Evolutionary conservation across 2,113 vertebrate species (phyloP).

Genomic region (Tauraco erythrolophus): DNA sequence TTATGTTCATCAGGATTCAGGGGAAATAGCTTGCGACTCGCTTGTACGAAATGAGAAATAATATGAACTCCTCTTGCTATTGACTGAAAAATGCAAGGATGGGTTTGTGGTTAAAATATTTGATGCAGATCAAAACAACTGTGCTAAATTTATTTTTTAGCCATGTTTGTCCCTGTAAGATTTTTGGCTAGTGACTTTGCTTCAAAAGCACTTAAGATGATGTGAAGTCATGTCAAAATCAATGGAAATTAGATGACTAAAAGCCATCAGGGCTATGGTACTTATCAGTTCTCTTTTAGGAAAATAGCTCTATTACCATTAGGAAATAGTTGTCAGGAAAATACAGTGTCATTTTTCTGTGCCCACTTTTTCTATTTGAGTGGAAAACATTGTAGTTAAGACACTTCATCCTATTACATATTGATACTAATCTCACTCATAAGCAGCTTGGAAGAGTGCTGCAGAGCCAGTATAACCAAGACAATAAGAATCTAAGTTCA

Average conservation of each 20-base stretch:
- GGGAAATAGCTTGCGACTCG: background rate
- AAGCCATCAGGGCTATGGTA: accelerated
- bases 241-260: background rate
- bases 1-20: background rate
- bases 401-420: background rate
- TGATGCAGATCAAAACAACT: background rate
- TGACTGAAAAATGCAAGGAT: accelerated
- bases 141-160: background rate
- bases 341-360: background rate
- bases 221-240: background rate
- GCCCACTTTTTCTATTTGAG: background rate
- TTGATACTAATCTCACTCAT: background rate
- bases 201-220: background rate
- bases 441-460: background rate
- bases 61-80: background rate
- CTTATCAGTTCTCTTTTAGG: background rate
- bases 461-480: background rate
- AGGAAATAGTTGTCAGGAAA: background rate
- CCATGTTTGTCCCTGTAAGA: background rate
- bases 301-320: background rate
- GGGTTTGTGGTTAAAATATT: background rate
- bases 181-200: background rate
- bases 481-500: background rate
- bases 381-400: background rate
- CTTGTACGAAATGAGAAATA: background rate